Evolutionary conservation across 2,113 vertebrate genomes (phyloP).

Genomic region (Zeus faber): DNA sequence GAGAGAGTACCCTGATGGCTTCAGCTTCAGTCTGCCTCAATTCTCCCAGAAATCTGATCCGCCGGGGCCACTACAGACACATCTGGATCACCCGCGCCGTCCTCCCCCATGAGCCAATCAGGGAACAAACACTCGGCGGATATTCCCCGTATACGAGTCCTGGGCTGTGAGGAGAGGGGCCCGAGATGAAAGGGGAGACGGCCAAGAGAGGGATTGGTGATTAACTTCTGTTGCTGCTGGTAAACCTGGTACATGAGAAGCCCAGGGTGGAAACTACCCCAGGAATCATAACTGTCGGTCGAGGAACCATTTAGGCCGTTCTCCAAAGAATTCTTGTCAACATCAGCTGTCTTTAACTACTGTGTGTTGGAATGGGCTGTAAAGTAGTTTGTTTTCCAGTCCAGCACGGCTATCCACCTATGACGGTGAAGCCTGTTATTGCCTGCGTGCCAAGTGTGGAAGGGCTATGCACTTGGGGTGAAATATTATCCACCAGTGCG

Average conservation of each 20-base stretch:
- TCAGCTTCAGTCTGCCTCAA: constrained; percentile 47
- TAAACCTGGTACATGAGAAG: too few relatives aligned
- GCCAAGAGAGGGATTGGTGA: constrained; percentile 53
- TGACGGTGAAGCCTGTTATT: constrained; percentile 26
- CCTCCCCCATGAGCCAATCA: constrained; percentile 57
- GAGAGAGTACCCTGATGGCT: constrained; percentile 57
- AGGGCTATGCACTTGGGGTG: too few relatives aligned
- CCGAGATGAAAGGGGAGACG: constrained; percentile 57
- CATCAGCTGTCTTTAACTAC: constrained; percentile 45
- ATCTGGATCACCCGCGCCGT: constrained; percentile 63
- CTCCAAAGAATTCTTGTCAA: too few relatives aligned
- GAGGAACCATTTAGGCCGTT: constrained; percentile 37
- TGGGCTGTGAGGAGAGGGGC: constrained; percentile 41
- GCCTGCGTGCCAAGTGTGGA: constrained; percentile 13
- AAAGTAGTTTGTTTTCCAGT: constrained; percentile 38
- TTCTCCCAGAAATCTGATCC: constrained; percentile 58
- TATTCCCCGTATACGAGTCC: constrained; percentile 63
- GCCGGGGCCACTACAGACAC: constrained; percentile 51
- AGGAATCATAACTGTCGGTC: constrained; percentile 44
- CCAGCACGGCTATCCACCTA: neutral
- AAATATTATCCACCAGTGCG: too few relatives aligned
- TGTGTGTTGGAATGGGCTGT: constrained; percentile 35
- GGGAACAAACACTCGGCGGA: constrained; percentile 66
- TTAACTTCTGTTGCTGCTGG: constrained; percentile 50
- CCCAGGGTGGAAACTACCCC: neutral